A percentile compares a stretch with the other conserved stretches of the same genome.
phyloP scores from a whole-genome alignment of 2,113 vertebrate genomes.

The Malurus cyaneus region DNA sequence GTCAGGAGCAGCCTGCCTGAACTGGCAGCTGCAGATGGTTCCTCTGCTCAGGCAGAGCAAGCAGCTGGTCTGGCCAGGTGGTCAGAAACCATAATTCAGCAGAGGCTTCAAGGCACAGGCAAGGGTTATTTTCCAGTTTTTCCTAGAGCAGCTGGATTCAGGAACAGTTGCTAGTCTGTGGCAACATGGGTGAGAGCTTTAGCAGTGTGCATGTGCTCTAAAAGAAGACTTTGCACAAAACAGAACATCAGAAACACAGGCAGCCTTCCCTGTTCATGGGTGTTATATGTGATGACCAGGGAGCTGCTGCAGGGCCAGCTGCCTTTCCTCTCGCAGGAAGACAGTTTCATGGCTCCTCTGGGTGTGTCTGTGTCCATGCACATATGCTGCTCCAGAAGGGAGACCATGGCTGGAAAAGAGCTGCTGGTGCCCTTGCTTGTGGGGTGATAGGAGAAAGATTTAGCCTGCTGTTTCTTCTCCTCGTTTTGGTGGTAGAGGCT shows the following conservation, averaged over 20 bases:
- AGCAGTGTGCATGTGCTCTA: not conserved
- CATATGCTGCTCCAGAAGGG: not conserved
- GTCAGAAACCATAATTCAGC: not conserved
- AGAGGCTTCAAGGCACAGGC: not conserved
- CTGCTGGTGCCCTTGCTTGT: not conserved
- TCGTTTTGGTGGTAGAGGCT: not conserved
- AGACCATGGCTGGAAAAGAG: not conserved
- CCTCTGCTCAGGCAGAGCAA: not conserved
- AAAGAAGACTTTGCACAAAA: not conserved
- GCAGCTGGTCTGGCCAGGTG: not conserved
- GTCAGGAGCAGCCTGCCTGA: not conserved
- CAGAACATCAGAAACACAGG: accelerated
- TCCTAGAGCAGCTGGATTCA: not conserved
- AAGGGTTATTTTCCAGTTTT: not conserved
- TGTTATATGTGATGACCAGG: not conserved
- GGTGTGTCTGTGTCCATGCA: not conserved
- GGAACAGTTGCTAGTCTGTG: not conserved
- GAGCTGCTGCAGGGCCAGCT: not conserved
- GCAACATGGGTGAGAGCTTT: not conserved
- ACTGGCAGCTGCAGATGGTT: not conserved
- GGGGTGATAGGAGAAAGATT: not conserved
- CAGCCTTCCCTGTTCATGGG: not conserved
- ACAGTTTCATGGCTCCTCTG: no score
- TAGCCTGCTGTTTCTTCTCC: not conserved
- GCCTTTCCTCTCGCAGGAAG: not conserved